Evolutionary conservation across 2,797 vertebrate species (phyloP), one percentile per base, ranked within the genome.

Genomic region (Sebastes iracundus): DNA sequence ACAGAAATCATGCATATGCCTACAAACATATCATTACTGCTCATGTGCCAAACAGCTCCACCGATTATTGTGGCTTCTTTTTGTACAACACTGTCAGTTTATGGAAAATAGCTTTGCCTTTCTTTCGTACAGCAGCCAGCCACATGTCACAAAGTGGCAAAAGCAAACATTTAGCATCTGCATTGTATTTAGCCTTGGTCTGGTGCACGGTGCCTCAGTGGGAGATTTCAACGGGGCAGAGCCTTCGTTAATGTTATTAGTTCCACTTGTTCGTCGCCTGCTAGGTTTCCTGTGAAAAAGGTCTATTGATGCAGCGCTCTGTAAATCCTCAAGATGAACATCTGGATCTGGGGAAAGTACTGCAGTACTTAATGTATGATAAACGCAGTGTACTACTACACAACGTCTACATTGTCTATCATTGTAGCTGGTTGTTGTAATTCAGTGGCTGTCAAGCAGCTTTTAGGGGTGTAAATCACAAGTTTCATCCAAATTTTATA

Each of bases 11-110:
- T 82, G 20, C 18, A 7, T 73, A 66, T 46, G 63, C 55, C 64
- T 77, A 65, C 38, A 18, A 30, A 90, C 88, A 80, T 90, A 86
- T 88, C 89, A 89, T 84, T 7, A 79, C 62, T 61, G 33, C 63
- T 76, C 72, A 71, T 88, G 93, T 94, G 94, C 94, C 94, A 94
- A 94, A 93, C 72, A 77, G 72, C 81, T 80, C 63, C 79, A 72
- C 65, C 82, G 23, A 77, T 38, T 61, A 49, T 70, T 61, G 64
- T 75, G 74, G 73, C 38, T 85, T 82, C 30, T 66, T 75, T 76
- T 77, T 79, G 32, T 59, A 38, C 23, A 49, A 67, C 13, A 22
- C 35, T 49, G 18, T 62, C 25, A 3, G 14, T 27, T 32, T 42
- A 52, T 25, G 22, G 49, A 67, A 27, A 69, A 59, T 56, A 78